Evolutionary conservation across 2,113 vertebrate species (phyloP).

Genomic region (Onychostoma macrolepis): DNA sequence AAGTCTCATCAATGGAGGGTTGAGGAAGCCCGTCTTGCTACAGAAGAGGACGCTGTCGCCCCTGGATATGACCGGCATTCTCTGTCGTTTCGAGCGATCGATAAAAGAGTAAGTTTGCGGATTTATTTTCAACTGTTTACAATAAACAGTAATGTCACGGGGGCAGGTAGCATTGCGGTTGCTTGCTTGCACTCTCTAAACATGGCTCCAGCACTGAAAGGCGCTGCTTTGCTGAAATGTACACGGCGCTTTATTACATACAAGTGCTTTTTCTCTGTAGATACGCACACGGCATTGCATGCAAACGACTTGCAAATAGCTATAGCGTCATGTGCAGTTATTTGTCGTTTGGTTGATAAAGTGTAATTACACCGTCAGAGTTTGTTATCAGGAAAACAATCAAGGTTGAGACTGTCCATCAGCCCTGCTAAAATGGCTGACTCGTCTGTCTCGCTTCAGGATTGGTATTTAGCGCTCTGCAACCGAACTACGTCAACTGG

Average conservation of each 20-base stretch:
- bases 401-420: slow-evolving; percentile 38
- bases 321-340: background rate
- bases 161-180: background rate
- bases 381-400: slow-evolving; percentile 25
- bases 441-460: slow-evolving; percentile 77
- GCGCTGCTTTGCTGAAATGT: slow-evolving; percentile 18
- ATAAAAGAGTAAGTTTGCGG: slow-evolving; percentile 46
- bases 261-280: slow-evolving; percentile 23
- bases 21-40: slow-evolving; percentile 49
- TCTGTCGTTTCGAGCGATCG: slow-evolving; percentile 2
- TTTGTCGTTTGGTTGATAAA: background rate
- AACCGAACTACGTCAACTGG: slow-evolving; percentile 79
- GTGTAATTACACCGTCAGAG: slow-evolving; percentile 12
- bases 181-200: slow-evolving; percentile 13
- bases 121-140: background rate
- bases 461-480: slow-evolving; percentile 76
- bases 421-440: slow-evolving; percentile 82
- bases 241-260: background rate
- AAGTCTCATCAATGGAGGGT: slow-evolving; percentile 56
- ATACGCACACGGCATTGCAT: background rate
- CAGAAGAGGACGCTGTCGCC: slow-evolving; percentile 76
- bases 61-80: slow-evolving; percentile 69
- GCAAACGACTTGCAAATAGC: background rate
- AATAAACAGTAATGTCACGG: background rate
- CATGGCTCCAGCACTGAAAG: slow-evolving; percentile 1